These are phyloP conservation scores for Helicolenus hilgendorfi DNA, from an alignment of 2,797 vertebrate species.

Conservation along the genomic window DNA sequence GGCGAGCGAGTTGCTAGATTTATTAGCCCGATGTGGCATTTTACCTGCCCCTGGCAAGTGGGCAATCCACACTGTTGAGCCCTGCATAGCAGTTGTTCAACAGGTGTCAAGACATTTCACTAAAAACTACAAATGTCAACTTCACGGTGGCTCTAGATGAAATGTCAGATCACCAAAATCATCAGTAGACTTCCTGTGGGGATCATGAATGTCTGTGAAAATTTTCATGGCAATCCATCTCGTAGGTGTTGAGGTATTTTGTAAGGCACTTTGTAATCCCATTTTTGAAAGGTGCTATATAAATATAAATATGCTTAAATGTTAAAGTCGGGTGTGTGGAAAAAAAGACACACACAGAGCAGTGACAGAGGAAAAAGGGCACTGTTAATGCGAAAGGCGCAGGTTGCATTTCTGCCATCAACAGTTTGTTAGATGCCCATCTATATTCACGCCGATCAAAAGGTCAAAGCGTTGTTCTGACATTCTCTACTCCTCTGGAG, in stretches of 20 bases:
- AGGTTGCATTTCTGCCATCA: constrained; percentile 62
- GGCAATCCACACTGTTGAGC: too few species aligned
- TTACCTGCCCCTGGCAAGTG: too few species aligned
- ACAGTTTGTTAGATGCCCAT: constrained; percentile 68
- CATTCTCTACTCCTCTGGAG: constrained; percentile 80
- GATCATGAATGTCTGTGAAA: not conserved
- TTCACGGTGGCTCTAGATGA: not conserved
- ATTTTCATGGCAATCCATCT: not conserved
- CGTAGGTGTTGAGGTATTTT: not conserved
- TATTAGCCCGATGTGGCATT: too few species aligned
- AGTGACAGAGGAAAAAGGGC: constrained; percentile 66
- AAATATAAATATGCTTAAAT: constrained; percentile 10
- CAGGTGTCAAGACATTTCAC: not conserved
- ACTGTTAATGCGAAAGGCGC: constrained; percentile 64
- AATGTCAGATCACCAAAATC: not conserved
- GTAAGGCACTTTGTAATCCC: not conserved
- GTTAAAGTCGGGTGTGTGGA: constrained; percentile 10
- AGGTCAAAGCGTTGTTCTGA: constrained; percentile 83
- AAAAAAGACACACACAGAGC: constrained; percentile 4
- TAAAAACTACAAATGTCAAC: not conserved
- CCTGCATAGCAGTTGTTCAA: not conserved
- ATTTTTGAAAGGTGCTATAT: constrained; percentile 1
- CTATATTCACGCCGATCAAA: constrained; percentile 81
- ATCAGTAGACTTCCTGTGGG: not conserved
- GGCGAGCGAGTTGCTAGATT: too few species aligned